These are phyloP conservation scores for Sigmodon hispidus DNA, from an alignment of 2,113 vertebrate genomes.

Conservation along the genomic window DNA sequence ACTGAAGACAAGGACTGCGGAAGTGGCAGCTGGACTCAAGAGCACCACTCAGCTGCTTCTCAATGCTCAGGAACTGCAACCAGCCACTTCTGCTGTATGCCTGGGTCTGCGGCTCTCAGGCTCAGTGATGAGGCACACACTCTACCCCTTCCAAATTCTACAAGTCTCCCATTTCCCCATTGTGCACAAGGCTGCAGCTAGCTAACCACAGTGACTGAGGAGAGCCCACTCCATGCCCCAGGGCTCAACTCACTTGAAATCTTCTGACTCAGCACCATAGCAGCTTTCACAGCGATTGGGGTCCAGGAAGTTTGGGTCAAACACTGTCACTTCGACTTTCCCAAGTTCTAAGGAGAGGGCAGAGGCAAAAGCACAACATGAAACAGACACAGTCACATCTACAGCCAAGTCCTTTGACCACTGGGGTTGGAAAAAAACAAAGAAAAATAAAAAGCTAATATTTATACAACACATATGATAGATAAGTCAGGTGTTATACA, in stretches of 20 bases:
- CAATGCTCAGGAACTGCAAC: not conserved
- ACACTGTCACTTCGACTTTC: conserved; percentile 89
- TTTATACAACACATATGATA: not conserved
- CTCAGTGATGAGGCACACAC: not conserved
- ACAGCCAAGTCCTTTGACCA: not conserved
- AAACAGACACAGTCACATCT: not conserved
- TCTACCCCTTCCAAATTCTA: not conserved
- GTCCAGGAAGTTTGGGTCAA: conserved; percentile 94
- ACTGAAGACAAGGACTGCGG: not conserved
- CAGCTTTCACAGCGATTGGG: conserved; percentile 97
- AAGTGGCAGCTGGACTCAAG: not conserved
- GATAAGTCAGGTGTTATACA: not conserved
- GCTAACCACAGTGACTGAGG: not conserved
- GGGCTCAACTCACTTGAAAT: conserved; percentile 90
- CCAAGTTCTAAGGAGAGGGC: conserved; percentile 90
- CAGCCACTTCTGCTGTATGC: not conserved
- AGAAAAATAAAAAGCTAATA: not conserved
- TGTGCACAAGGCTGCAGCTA: not conserved
- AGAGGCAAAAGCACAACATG: conserved; percentile 12
- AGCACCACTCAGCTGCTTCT: not conserved
- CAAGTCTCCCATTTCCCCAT: not conserved
- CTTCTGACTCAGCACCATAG: conserved; percentile 96
- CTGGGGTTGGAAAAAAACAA: not conserved
- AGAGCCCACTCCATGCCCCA: not conserved
- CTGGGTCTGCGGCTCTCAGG: not conserved